Evolutionary conservation across 2,888 invertebrate species (phyloP).

Genomic region (Brenthis daphne): DNA sequence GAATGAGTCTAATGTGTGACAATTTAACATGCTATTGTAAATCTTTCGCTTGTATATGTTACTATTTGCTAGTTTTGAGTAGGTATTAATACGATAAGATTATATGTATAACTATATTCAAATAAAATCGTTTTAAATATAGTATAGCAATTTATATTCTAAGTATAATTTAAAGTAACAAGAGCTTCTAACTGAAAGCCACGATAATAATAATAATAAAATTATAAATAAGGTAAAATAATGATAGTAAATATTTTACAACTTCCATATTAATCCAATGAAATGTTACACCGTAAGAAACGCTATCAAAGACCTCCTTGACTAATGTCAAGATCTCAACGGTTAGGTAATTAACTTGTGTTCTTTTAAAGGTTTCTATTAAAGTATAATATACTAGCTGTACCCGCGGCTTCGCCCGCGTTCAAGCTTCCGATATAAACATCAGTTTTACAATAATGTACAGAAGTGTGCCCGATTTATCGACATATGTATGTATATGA

Average conservation of each 20-base stretch:
- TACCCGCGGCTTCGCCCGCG: no score
- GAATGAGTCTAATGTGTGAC: conserved; percentile 1
- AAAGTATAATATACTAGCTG: conserved; percentile 54
- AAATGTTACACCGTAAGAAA: neutral
- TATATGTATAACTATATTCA: neutral
- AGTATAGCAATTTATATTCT: neutral
- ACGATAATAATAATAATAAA: neutral
- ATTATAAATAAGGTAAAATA: neutral
- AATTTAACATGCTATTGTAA: conserved; percentile 5
- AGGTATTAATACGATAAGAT: conserved; percentile 9
- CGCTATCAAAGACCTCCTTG: neutral
- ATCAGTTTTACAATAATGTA: no score
- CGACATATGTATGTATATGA: no score
- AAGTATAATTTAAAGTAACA: neutral
- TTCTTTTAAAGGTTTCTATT: conserved; percentile 67
- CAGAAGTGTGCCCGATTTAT: no score
- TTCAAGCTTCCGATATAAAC: no score
- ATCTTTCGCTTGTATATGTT: conserved; percentile 13
- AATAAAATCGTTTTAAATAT: no score
- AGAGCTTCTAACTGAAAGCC: neutral
- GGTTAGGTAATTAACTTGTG: neutral
- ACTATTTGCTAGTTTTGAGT: neutral
- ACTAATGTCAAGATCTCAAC: neutral
- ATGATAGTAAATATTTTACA: neutral
- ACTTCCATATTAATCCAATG: neutral